Evolutionary conservation across 2,113 vertebrate genomes (phyloP), one percentile per base, ranked within the genome.

Genomic region (Semnornis frantzii): DNA sequence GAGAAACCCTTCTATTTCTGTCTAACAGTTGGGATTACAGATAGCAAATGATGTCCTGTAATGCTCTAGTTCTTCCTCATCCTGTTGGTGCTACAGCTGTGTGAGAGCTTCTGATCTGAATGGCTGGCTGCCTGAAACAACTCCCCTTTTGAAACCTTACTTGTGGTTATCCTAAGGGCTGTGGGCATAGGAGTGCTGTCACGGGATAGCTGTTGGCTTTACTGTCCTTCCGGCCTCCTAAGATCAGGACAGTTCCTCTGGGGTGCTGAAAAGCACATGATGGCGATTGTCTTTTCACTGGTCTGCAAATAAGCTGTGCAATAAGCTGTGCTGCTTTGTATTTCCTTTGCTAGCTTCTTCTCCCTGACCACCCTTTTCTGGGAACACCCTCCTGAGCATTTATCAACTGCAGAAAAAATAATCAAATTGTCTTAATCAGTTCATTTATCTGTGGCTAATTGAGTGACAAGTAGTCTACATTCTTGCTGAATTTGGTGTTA

Each of bases 391-490:
- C 77, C 62, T 76, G 46, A 93, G 62, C 66, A 33, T 89, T 96
- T 96, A 94, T 91, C 16, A 80, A 85, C 72, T 50, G 33, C 34
- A 90, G 87, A 65, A 73, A 85, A 93, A 83, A 31, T 72, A 42
- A 86, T 87, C n/a, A 8, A 14, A 52, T 96, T 95, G 94, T 66
- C 85, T 82, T 92, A 94, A 88, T 93, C 65, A 48, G 31, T 92
- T 91, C 28, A 82, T 89, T 79, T 93, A 52, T 75, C 52, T 74
- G 8, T 77, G 89, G 82, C 50, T 88, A 76, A 91, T 28, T 89
- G 48, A 50, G 48, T 50, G 59, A 58, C 58, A 90, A 70, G 83
- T 79, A 79, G 65, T 83, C 85, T 73, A 74, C 50, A 4, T 90
- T 91, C 57, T 63, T 66, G 37, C 23, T 78, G 57, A 31, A 63